These are phyloP conservation scores for Himalopsyche japonica DNA, from an alignment of 2,888 invertebrate genomes.

Conservation along the genomic window DNA sequence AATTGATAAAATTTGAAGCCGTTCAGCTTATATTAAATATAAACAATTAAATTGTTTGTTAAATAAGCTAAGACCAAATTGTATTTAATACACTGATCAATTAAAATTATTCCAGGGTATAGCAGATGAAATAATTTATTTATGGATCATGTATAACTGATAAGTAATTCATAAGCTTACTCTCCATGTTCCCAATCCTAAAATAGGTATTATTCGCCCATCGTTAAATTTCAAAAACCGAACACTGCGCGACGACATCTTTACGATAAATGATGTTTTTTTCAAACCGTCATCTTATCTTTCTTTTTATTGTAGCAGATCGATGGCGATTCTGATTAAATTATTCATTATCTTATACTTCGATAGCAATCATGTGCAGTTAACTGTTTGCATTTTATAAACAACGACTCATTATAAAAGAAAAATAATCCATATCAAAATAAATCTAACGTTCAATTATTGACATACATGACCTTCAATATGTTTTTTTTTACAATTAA, in stretches of 20 bases:
- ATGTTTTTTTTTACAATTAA: too few species aligned
- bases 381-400: not conserved
- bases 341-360: not conserved
- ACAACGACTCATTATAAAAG: too few species aligned
- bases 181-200: slow-evolving; percentile 62
- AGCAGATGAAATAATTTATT: too few species aligned
- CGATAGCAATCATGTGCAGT: not conserved
- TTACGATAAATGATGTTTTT: not conserved
- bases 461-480: too few species aligned
- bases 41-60: too few species aligned
- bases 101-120: too few species aligned
- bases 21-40: too few species aligned
- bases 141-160: not conserved
- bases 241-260: slow-evolving; percentile 22
- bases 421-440: too few species aligned
- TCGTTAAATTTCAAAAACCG: slow-evolving; percentile 52
- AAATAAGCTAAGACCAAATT: too few species aligned
- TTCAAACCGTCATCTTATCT: not conserved
- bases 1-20: too few species aligned
- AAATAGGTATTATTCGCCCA: slow-evolving; percentile 53
- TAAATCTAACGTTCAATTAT: too few species aligned
- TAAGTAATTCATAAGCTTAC: slow-evolving; percentile 42
- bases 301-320: not conserved
- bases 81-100: too few species aligned
- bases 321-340: not conserved